These are phyloP conservation scores for Drosophila neocordata DNA, from an alignment of 1,140 invertebrate species.

Conservation along the genomic window DNA sequence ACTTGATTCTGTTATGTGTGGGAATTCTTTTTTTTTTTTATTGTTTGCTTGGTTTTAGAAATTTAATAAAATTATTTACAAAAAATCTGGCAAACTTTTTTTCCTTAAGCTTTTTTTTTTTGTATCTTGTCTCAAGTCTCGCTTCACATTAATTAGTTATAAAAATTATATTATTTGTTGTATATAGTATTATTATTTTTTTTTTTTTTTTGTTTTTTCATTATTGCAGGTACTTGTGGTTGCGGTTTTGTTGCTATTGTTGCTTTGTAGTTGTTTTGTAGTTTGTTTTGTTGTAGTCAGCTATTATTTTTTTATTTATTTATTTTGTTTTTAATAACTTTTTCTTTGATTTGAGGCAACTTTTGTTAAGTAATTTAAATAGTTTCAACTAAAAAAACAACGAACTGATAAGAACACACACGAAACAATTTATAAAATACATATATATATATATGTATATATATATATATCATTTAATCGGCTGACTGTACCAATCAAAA, in stretches of 20 bases:
- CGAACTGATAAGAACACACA: conserved; percentile 42
- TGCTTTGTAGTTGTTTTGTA: conserved; percentile 67
- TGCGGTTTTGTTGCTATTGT: conserved; percentile 81
- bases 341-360: conserved; percentile 59
- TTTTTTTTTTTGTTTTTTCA: conserved; percentile 69
- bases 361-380: conserved; percentile 46
- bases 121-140: conserved; percentile 35
- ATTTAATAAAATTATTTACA: conserved; percentile 82
- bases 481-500: conserved; percentile 78
- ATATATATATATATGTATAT: conserved; percentile 3
- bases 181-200: conserved; percentile 50
- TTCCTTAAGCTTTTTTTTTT: conserved; percentile 20
- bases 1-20: background rate
- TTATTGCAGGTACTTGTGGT: conserved; percentile 83
- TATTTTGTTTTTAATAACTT: conserved; percentile 18
- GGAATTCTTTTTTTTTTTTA: background rate
- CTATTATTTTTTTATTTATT: conserved; percentile 54
- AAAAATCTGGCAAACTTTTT: conserved; percentile 45
- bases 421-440: conserved; percentile 45
- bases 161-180: conserved; percentile 22
- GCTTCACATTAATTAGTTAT: conserved; percentile 34
- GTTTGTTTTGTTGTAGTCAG: conserved; percentile 50
- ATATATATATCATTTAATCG: conserved; percentile 34
- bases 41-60: conserved; percentile 56
- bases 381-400: conserved; percentile 42